Conservation (phyloP, 2,888 invertebrate species). For the Lymantria dispar region DNA sequence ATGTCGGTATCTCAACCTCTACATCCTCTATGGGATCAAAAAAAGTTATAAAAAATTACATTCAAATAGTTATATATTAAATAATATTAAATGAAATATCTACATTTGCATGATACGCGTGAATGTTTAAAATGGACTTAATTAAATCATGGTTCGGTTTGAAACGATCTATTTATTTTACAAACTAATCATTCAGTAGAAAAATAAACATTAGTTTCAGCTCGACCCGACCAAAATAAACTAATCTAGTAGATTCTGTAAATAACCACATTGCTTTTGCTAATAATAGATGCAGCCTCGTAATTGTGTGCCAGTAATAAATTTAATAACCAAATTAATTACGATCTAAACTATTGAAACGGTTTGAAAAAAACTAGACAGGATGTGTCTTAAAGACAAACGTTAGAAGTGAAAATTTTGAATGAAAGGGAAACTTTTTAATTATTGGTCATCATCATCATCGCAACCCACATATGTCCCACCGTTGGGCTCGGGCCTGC, state of each 20-base stretch:
- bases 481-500: too few species aligned
- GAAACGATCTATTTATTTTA: background rate
- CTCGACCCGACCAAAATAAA: background rate
- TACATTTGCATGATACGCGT: background rate
- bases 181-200: background rate
- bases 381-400: too few species aligned
- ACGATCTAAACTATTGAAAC: background rate
- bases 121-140: background rate
- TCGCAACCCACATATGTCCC: too few species aligned
- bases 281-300: background rate
- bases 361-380: too few species aligned
- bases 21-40: too few species aligned
- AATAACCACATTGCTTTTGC: background rate
- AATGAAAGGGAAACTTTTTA: too few species aligned
- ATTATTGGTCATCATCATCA: too few species aligned
- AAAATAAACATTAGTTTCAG: background rate
- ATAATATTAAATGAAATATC: too few species aligned
- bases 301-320: background rate
- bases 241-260: background rate
- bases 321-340: background rate
- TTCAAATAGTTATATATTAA: too few species aligned
- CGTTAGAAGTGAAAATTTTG: too few species aligned
- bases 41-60: too few species aligned
- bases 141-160: background rate
- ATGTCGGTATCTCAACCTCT: too few species aligned